phyloP scores from a whole-genome alignment of 2,113 vertebrate genomes.

The Saguinus imperator region DNA sequence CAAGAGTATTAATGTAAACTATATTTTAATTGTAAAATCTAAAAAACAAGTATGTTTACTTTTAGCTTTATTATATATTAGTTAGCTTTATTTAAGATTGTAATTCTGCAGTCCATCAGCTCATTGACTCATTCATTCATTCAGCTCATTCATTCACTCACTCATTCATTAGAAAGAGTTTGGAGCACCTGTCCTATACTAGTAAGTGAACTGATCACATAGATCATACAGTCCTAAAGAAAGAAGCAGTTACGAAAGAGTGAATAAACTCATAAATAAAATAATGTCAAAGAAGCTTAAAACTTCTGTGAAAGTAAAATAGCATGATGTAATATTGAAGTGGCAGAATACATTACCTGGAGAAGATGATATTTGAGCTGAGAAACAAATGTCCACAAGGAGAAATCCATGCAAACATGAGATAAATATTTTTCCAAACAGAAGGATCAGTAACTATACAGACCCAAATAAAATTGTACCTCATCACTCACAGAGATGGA shows the following conservation, averaged over 20 bases:
- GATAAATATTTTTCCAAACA: not conserved
- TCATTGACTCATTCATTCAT: not conserved
- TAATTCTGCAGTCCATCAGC: not conserved
- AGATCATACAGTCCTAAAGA: not conserved
- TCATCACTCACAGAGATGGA: not conserved
- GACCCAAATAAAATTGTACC: not conserved
- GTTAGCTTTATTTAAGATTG: not conserved
- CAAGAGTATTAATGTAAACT: not conserved
- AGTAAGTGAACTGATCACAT: not conserved
- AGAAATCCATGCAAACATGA: not conserved
- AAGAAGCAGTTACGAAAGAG: not conserved
- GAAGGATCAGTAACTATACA: not conserved
- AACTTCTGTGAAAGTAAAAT: not conserved
- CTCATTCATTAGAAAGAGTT: not conserved
- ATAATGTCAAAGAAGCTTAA: not conserved
- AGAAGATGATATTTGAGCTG: not conserved
- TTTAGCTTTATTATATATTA: not conserved
- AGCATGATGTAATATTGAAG: not conserved
- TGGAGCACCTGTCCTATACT: not conserved
- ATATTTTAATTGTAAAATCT: not conserved
- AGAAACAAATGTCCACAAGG: not conserved
- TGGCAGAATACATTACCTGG: not conserved
- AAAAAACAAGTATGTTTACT: not conserved
- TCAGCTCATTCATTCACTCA: not conserved
- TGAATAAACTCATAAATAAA: not conserved